Evolutionary conservation across 2,797 vertebrate species (phyloP).

Genomic region (Danio tinwini): DNA sequence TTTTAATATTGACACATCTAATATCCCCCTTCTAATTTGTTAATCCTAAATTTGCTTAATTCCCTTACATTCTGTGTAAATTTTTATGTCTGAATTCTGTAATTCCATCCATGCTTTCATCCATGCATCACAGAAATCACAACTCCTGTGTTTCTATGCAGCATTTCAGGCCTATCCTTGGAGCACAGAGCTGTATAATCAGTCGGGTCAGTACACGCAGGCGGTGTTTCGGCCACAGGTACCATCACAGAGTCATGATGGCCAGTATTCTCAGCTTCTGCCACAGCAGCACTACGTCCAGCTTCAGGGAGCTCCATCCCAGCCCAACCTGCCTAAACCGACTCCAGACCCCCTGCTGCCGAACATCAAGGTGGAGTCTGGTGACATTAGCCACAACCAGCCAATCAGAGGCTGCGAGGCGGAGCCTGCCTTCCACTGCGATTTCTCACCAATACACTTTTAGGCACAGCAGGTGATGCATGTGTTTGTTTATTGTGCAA

Average conservation of each 20-base stretch:
- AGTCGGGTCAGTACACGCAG: conserved; percentile 68
- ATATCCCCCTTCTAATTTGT: no score
- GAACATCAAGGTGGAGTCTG: conserved; percentile 53
- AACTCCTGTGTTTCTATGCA: conserved; percentile 28
- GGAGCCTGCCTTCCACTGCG: conserved; percentile 78
- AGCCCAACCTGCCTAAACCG: conserved; percentile 42
- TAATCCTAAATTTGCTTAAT: no score
- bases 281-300: conserved; percentile 67
- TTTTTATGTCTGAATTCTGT: no score
- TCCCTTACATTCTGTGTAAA: no score
- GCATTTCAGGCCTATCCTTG: conserved; percentile 78
- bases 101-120: not conserved
- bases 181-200: conserved; percentile 74
- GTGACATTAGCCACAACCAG: conserved; percentile 56
- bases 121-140: not conserved
- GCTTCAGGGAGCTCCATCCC: conserved; percentile 58
- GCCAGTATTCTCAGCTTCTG: conserved; percentile 56
- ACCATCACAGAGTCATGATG: conserved; percentile 53
- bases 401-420: conserved; percentile 67
- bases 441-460: conserved; percentile 81
- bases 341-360: conserved; percentile 58
- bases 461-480: conserved; percentile 62
- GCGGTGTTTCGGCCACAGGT: conserved; percentile 58
- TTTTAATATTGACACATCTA: no score
- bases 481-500: not conserved